Evolutionary conservation across 2,888 invertebrate genomes (phyloP), one percentile per base, ranked within the genome.

Genomic region (Nematopogon swammerdamellus): DNA sequence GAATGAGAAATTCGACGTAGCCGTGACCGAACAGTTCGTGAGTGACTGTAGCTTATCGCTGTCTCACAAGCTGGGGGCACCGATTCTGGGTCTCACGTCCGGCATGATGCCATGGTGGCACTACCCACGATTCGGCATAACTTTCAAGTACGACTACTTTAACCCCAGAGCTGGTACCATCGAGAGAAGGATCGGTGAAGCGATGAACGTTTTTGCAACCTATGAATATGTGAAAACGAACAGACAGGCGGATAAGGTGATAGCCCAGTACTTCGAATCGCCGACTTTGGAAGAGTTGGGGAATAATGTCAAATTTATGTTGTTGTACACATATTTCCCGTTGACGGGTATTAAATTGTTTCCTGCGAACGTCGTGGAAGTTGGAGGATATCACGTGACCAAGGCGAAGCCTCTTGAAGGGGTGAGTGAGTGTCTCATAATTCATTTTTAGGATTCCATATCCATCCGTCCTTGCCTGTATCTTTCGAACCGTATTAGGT

Each of bases 1-100:
- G 0, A 57, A 70, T 51, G 56, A 56, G 3, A 72, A 79, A 44
- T 88, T 84, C 53, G 88, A 89, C 59, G 57, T 86, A 4, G 64
- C 85, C 1, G 62, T 86, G 4, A 69, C 76, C 6, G 85, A 85
- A 62, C 72, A 81, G 52, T 87, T 86, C 56, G 82, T 80, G 51
- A 76, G 80, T 18, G 85, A 86, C 54, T 86, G 86, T 56, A 64
- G 82, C 45, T 63, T 86, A 54, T 85, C 82, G 0, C 65, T 87
- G n/a, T 83, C 83, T 1, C 66, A 85, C 58, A 61, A 80, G 49
- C 63, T 86, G 46, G 65, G 76, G 20, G 72, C 80, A 8, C 85
- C 86, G 1, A 73, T 83, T 1, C 70, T 87, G 1, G 82, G 75
- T 0, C 53, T 83, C 2, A 83, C 83, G 19, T 81, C 83, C 1